Evolutionary conservation across 2,113 vertebrate species (phyloP).

Genomic region (Todiramphus saurophagus): DNA sequence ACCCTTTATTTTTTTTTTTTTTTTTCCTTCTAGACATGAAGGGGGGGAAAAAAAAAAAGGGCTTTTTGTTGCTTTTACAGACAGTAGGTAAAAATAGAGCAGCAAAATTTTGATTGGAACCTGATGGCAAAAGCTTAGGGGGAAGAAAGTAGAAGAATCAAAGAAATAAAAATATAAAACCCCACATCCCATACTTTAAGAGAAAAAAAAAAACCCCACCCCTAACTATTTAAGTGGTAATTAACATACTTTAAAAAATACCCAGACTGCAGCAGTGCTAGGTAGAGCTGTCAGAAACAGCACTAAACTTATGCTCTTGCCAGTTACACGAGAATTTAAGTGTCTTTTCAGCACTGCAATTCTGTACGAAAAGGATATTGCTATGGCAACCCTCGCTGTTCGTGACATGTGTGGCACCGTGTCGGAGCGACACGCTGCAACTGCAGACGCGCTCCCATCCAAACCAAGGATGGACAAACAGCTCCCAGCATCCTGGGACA

Average conservation of each 20-base stretch:
- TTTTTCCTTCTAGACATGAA: background rate
- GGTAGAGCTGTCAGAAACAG: conserved; percentile 66
- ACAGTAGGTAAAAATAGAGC: conserved; percentile 61
- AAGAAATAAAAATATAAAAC: conserved; percentile 56
- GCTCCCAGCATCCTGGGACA: background rate
- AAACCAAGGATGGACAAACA: background rate
- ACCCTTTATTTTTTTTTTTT: no score
- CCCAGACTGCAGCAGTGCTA: conserved; percentile 47
- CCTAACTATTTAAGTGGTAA: conserved; percentile 53
- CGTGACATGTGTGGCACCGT: conserved; percentile 50
- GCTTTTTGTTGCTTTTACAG: conserved; percentile 53
- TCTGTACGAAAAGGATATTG: background rate
- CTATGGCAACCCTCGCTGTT: conserved; percentile 62
- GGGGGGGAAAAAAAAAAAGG: background rate
- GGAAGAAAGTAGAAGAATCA: conserved; percentile 52
- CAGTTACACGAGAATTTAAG: conserved; percentile 56
- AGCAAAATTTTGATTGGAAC: conserved; percentile 53
- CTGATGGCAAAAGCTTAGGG: conserved; percentile 40
- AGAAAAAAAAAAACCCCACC: background rate
- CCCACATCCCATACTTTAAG: conserved; percentile 33
- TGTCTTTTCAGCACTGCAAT: conserved; percentile 42
- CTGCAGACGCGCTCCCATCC: background rate
- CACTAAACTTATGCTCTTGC: conserved; percentile 56
- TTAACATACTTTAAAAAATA: conserved; percentile 66
- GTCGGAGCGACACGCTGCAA: background rate